phyloP scores from a whole-genome alignment of 2,888 invertebrate species.

The Adela reaumurella region DNA sequence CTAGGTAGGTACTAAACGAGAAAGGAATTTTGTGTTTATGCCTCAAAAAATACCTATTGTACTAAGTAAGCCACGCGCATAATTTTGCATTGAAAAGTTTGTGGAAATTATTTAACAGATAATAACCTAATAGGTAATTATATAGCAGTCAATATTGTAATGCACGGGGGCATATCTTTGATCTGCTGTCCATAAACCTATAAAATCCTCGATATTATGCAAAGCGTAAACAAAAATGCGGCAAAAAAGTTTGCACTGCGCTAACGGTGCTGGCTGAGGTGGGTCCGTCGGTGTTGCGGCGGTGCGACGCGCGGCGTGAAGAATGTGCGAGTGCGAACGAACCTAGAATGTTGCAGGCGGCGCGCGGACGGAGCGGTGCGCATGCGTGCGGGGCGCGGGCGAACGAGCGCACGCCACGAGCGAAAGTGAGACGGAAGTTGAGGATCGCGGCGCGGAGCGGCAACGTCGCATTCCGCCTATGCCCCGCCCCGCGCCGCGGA shows the following conservation, averaged over 20 bases:
- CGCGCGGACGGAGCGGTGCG: not conserved
- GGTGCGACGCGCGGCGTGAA: not conserved
- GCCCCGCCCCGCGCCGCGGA: slow-evolving; percentile 38
- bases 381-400: slow-evolving; percentile 19
- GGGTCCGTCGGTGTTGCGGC: too few species aligned
- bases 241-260: not conserved
- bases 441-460: slow-evolving; percentile 38
- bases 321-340: not conserved
- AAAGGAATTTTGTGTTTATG: too few species aligned
- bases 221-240: not conserved
- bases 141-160: too few species aligned
- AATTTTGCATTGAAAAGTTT: too few species aligned
- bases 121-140: too few species aligned
- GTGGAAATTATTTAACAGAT: too few species aligned
- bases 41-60: too few species aligned
- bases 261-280: not conserved
- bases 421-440: slow-evolving; percentile 38
- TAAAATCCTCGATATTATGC: not conserved
- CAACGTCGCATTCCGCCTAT: slow-evolving; percentile 40
- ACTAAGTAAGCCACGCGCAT: too few species aligned
- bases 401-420: slow-evolving; percentile 27
- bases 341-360: not conserved
- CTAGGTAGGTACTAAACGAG: too few species aligned
- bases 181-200: too few species aligned
- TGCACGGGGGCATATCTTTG: too few species aligned